phyloP scores from a whole-genome alignment of 2,113 vertebrate genomes.

The Polypterus senegalus region DNA sequence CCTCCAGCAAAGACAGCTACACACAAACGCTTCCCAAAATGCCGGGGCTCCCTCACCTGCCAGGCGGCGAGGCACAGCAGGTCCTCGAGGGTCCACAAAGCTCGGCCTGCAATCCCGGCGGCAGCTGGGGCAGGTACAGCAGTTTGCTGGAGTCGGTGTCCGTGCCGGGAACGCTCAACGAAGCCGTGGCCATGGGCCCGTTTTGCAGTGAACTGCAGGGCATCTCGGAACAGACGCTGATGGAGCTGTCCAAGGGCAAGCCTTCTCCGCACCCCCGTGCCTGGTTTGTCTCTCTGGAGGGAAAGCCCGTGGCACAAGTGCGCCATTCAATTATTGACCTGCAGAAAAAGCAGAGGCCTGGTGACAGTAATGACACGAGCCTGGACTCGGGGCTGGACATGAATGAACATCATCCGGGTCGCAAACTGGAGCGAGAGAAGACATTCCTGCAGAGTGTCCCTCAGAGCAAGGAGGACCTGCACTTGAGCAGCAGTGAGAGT shows the following conservation, averaged over 20 bases:
- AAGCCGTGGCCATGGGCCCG: slow-evolving; percentile 72
- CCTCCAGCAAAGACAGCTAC: slow-evolving; percentile 57
- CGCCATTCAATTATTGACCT: slow-evolving; percentile 90
- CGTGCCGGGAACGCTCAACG: slow-evolving; percentile 83
- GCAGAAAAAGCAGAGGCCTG: slow-evolving; percentile 62
- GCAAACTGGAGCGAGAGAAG: slow-evolving; percentile 66
- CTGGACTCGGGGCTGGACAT: slow-evolving; percentile 94
- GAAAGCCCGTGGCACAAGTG: slow-evolving; percentile 76
- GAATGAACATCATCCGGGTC: slow-evolving; percentile 72
- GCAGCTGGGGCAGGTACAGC: slow-evolving; percentile 68
- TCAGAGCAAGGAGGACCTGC: slow-evolving; percentile 58
- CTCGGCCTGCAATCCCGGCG: slow-evolving; percentile 43
- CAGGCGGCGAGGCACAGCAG: slow-evolving; percentile 54
- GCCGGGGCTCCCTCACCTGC: slow-evolving; percentile 41
- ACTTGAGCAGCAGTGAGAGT: slow-evolving; percentile 56
- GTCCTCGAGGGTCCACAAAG: slow-evolving; percentile 55
- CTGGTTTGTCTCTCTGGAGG: slow-evolving; percentile 91
- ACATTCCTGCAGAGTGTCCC: slow-evolving; percentile 64
- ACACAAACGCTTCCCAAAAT: slow-evolving; percentile 76
- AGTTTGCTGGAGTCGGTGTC: slow-evolving; percentile 85
- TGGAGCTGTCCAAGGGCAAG: slow-evolving; percentile 78
- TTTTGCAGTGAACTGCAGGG: slow-evolving; percentile 81
- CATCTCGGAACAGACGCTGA: slow-evolving; percentile 78
- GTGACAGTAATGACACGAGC: slow-evolving; percentile 87
- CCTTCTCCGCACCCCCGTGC: slow-evolving; percentile 70